phyloP scores from a whole-genome alignment of 2,113 vertebrate species.

The Aviceda subcristata region DNA sequence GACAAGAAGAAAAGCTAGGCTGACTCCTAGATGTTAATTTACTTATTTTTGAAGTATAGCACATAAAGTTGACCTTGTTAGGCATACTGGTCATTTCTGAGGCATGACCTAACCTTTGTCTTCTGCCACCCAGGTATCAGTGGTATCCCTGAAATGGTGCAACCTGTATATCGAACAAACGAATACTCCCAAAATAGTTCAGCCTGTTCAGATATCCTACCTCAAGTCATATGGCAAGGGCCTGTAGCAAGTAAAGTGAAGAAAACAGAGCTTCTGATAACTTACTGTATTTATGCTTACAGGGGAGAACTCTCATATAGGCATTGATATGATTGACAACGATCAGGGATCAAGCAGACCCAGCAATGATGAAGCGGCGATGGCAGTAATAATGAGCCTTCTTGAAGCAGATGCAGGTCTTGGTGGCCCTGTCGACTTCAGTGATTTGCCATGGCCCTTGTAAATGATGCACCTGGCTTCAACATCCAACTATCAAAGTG shows the following conservation, averaged over 20 bases:
- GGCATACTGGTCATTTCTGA: not conserved
- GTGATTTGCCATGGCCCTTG: conserved; percentile 97
- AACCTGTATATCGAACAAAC: not conserved
- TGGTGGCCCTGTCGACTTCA: conserved; percentile 97
- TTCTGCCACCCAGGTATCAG: fast-evolving
- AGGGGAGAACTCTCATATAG: conserved; percentile 96
- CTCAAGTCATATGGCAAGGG: fast-evolving
- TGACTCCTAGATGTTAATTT: not conserved
- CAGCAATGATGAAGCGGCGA: conserved; percentile 96
- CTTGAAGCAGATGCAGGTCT: conserved; percentile 97
- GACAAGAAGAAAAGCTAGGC: not conserved
- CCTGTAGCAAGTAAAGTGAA: not conserved
- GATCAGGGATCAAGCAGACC: conserved; percentile 97
- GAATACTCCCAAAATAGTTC: not conserved
- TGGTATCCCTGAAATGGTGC: not conserved
- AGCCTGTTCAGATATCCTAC: not conserved
- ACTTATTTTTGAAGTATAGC: not conserved
- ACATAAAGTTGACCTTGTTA: fast-evolving
- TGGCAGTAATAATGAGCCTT: conserved; percentile 99
- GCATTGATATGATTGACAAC: conserved; percentile 92
- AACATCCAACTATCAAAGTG: conserved; percentile 70
- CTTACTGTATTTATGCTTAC: not conserved
- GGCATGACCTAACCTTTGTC: not conserved
- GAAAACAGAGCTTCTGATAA: not conserved
- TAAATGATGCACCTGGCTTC: conserved; percentile 72